These are phyloP conservation scores for Brachymystax lenok DNA, from an alignment of 2,797 vertebrate species.

Conservation along the genomic window DNA sequence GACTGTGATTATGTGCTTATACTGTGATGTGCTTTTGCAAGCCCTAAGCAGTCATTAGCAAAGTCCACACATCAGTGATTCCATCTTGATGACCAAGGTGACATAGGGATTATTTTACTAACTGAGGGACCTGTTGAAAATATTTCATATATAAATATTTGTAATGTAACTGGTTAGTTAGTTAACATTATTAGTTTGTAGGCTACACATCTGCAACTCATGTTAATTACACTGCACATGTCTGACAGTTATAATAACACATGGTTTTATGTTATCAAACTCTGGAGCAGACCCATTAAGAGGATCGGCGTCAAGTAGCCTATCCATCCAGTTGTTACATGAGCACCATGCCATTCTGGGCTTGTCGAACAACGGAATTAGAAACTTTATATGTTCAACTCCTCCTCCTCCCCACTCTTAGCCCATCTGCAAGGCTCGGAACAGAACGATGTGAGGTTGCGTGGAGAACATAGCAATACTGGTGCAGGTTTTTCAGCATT, in stretches of 20 bases:
- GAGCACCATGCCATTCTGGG: slow-evolving; percentile 52
- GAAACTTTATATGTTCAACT: slow-evolving; percentile 81
- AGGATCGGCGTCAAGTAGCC: slow-evolving; percentile 44
- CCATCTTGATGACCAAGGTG: background rate
- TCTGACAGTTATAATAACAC: background rate
- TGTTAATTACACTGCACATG: background rate
- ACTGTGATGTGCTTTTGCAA: background rate
- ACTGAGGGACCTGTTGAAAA: background rate
- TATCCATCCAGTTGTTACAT: slow-evolving; percentile 56
- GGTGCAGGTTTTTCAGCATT: slow-evolving; percentile 47
- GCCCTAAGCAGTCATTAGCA: background rate
- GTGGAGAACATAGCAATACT: slow-evolving; percentile 50
- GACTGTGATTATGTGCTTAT: background rate
- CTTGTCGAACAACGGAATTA: slow-evolving; percentile 85
- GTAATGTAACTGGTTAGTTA: background rate
- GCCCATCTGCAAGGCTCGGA: slow-evolving; percentile 66
- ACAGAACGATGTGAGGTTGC: slow-evolving; percentile 73
- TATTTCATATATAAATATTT: background rate
- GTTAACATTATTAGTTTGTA: background rate
- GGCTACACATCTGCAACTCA: background rate
- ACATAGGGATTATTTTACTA: background rate
- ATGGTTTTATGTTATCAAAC: slow-evolving; percentile 16
- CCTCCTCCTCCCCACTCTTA: slow-evolving; percentile 75
- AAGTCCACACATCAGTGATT: background rate
- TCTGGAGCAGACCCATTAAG: slow-evolving; percentile 7